A percentile compares a stretch with the other conserved stretches of the same genome.
Conservation (phyloP, 1,140 invertebrate species). For the Dufourea novaeangliae region DNA sequence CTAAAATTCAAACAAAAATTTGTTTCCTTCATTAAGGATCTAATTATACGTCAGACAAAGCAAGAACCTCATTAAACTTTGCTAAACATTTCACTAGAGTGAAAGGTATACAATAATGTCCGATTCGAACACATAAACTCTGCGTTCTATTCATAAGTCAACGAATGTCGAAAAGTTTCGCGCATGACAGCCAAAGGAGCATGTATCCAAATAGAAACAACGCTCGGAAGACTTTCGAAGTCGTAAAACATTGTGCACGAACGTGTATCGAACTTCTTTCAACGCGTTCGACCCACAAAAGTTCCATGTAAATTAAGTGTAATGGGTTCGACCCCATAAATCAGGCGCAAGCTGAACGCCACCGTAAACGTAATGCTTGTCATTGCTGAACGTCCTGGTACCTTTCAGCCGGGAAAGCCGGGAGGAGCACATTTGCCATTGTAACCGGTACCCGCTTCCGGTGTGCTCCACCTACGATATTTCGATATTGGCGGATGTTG, state of each 20-base stretch:
- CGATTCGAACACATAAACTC: too few species aligned
- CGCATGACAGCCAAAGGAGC: too few species aligned
- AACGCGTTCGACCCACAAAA: background rate
- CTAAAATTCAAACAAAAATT: too few species aligned
- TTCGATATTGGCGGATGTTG: background rate
- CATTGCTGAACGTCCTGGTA: slow-evolving; percentile 1
- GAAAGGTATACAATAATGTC: too few species aligned
- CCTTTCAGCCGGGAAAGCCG: background rate
- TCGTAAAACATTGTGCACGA: background rate
- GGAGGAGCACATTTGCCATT: slow-evolving; percentile 5
- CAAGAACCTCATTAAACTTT: too few species aligned
- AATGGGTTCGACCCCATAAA: background rate
- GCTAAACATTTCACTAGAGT: too few species aligned
- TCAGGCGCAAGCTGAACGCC: background rate
- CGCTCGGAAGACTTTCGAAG: background rate
- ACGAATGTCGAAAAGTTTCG: too few species aligned
- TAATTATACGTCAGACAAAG: too few species aligned
- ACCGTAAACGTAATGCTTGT: background rate
- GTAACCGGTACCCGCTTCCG: background rate
- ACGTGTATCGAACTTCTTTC: background rate
- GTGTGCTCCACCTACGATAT: background rate
- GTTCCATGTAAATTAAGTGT: background rate
- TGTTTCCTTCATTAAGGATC: too few species aligned
- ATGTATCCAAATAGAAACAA: too few species aligned
- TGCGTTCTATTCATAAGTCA: too few species aligned